Conservation (phyloP, 2,888 invertebrate genomes). For the Eupithecia inturbata region DNA sequence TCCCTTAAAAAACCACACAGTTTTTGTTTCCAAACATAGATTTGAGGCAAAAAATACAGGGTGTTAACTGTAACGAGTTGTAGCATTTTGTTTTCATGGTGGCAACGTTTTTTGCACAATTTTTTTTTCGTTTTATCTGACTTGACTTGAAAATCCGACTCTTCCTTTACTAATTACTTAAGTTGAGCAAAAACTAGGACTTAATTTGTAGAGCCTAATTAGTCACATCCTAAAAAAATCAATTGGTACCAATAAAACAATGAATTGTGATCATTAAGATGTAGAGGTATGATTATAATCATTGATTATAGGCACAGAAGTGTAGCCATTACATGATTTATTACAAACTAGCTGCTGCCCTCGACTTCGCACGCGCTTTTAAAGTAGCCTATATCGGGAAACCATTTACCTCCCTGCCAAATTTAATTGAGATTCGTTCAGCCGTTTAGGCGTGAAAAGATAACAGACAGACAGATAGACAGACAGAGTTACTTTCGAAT, state of each 20-base stretch:
- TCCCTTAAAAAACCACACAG: constrained; percentile 69
- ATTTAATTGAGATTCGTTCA: too few relatives aligned
- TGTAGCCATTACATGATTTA: background rate
- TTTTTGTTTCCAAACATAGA: constrained; percentile 68
- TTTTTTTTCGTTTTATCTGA: constrained; percentile 15
- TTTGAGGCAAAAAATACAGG: constrained; percentile 61
- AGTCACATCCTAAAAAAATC: background rate
- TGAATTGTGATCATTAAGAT: background rate
- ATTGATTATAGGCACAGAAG: too few relatives aligned
- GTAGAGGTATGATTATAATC: too few relatives aligned
- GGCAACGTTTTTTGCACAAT: constrained; percentile 36
- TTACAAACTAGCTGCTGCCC: too few relatives aligned
- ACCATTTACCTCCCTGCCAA: too few relatives aligned
- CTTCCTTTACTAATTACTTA: constrained; percentile 22
- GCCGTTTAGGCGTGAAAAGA: too few relatives aligned
- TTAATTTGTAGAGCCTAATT: constrained; percentile 21
- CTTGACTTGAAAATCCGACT: constrained; percentile 1
- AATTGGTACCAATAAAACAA: background rate
- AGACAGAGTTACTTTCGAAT: too few relatives aligned
- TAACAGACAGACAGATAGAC: too few relatives aligned
- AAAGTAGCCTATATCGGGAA: too few relatives aligned
- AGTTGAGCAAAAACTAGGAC: constrained; percentile 19
- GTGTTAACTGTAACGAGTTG: constrained; percentile 70
- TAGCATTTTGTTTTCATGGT: constrained; percentile 54
- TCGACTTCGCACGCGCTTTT: too few relatives aligned